Conservation (phyloP, 2,888 invertebrate species). For the Cynaeus angustus region DNA sequence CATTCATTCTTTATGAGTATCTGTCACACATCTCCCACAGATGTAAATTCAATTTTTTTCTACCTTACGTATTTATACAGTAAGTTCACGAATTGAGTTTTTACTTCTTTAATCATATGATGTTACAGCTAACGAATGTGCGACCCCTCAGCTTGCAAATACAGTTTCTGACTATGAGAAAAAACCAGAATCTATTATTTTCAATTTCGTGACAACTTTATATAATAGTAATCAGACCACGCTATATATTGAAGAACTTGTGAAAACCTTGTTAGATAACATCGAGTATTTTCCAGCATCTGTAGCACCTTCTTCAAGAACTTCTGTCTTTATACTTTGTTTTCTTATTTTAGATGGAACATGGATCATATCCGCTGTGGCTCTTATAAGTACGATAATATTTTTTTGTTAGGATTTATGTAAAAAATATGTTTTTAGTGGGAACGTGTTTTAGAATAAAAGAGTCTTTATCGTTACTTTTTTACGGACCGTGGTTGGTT, state of each 20-base stretch:
- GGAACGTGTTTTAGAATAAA: constrained; percentile 58
- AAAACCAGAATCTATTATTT: not conserved
- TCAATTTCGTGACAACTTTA: not conserved
- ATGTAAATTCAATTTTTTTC: constrained; percentile 57
- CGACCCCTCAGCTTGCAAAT: not conserved
- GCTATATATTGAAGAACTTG: constrained; percentile 49
- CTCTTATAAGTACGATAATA: constrained; percentile 60
- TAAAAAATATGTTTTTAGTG: constrained; percentile 53
- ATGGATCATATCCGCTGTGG: constrained; percentile 63
- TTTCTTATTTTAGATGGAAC: constrained; percentile 59
- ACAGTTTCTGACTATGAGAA: too few relatives aligned
- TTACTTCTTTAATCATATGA: constrained; percentile 5
- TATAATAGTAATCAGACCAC: not conserved
- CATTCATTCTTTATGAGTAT: constrained; percentile 58
- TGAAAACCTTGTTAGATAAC: constrained; percentile 53
- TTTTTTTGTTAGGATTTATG: not conserved
- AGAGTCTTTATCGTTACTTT: constrained; percentile 55
- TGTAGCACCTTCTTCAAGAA: constrained; percentile 52
- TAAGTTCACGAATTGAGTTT: constrained; percentile 56
- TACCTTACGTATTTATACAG: constrained; percentile 66
- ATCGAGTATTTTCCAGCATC: constrained; percentile 54
- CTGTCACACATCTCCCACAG: constrained; percentile 58
- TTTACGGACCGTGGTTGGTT: constrained; percentile 70
- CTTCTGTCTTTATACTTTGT: constrained; percentile 54
- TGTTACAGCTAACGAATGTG: constrained; percentile 56